phyloP scores from a whole-genome alignment of 2,888 invertebrate genomes.

The Ectemnius continuus region DNA sequence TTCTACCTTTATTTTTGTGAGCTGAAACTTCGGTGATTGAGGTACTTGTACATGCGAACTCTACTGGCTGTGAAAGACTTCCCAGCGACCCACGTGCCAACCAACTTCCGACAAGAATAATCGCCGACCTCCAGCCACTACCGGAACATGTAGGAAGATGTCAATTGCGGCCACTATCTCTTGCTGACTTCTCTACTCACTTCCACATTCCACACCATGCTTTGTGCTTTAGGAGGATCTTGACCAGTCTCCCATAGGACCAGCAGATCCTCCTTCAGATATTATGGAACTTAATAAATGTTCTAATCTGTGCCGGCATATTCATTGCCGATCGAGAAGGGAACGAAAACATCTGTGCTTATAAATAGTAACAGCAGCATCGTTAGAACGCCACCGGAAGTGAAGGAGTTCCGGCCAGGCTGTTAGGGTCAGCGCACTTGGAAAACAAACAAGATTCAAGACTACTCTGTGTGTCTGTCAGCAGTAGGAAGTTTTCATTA shows the following conservation, averaged over 20 bases:
- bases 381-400: constrained; percentile 75
- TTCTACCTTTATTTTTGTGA: not conserved
- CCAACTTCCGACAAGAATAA: constrained; percentile 69
- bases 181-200: constrained; percentile 11
- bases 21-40: constrained; percentile 7
- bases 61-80: constrained; percentile 26
- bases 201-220: too few relatives aligned
- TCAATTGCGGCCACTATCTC: constrained; percentile 65
- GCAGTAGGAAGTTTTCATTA: not conserved
- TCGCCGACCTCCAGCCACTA: constrained; percentile 65
- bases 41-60: constrained; percentile 24
- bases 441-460: constrained; percentile 44
- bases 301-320: not conserved
- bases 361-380: constrained; percentile 70
- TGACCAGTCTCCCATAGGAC: too few relatives aligned
- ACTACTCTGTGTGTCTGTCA: not conserved
- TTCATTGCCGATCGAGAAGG: constrained; percentile 21
- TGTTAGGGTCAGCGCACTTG: constrained; percentile 74
- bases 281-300: not conserved
- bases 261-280: too few relatives aligned
- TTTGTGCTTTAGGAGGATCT: too few relatives aligned
- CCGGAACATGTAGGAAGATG: constrained; percentile 74
- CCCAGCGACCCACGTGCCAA: constrained; percentile 59
- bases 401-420: constrained; percentile 75
- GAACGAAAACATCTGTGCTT: constrained; percentile 49